Base-by-base conservation (phyloP, 2,888 invertebrate species). In the Rambutsinella grinnellia region DNA sequence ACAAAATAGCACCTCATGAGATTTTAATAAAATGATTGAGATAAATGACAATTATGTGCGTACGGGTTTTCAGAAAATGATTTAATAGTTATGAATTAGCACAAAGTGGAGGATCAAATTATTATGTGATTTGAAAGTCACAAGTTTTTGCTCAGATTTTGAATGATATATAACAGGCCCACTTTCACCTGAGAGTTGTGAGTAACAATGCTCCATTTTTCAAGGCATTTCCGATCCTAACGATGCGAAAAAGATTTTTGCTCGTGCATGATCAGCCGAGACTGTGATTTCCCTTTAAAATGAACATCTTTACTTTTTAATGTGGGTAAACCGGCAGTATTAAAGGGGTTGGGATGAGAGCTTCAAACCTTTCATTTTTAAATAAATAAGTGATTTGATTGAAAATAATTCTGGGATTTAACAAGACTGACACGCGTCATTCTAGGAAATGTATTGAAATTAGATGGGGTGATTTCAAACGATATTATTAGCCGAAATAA, bases 121-220 rank as follows among this genome's bases (percentile, higher is more conserved):
- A 66, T 66, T 54, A 56, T 56, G 44, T 56, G 26, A 26, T 19
- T 2, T 61, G 19, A 46, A 8, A 28, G 46, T 13, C 17, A 46
- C 19, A 56, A 27, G 56, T 26, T 26, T 53, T 23, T n/a, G 10
- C 54, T 21, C 10, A 54, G 23, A 3, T n/a, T 3, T 3, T 60
- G 44, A 65, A 54, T 65, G 54, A 44, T 47, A 56, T 26, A 51
- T 26, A 24, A 17, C 46, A 54, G 46, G 46, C 19, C 49, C 36
- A 66, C 56, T 56, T 56, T 66, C 66, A 66, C 66, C 53, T 66
- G 3, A 36, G 24, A 54, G 51, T 44, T 56, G 56, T 26, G 46
- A 17, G n/a, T 36, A 66, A 54, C n/a, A 66, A 44, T 66, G 66
- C 56, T 47, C 66, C 44, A 56, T 36, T 66, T 66, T 56, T 63